Base-by-base conservation (phyloP, 2,113 vertebrate genomes). In the Oriolus oriolus region DNA sequence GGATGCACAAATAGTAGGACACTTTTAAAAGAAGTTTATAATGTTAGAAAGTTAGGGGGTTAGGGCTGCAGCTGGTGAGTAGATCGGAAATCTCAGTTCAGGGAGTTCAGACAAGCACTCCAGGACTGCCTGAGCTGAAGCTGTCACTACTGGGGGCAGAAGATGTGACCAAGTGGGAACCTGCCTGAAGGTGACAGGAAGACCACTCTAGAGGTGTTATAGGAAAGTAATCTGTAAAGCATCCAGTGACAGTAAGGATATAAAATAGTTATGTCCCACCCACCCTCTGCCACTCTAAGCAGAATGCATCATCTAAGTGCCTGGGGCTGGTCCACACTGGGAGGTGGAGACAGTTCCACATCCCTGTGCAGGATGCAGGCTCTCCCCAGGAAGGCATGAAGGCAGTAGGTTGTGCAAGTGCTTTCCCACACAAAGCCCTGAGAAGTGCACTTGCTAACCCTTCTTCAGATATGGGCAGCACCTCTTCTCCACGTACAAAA, bases 261-360 rank as follows among this genome's bases (percentile, higher is more conserved):
- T 28, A 47, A 86, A 84, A 52, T 7, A 56, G 14, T 7, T n/a
- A 30, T 15, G 19, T 83, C 22, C 50, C 54, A 54, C 35, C 10
- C 26, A 56, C 9, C 3, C 5, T 4, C 6, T 17, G 6, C 42
- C 42, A 39, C 19, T 33, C 35, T 64, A 33, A 84, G 26, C 42
- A 61, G 49, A 65, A 82, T 12, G 4, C 8, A 44, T 35, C 5
- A 13, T 63, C 53, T 24, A 63, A 35, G 5, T 33, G n/a, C 7
- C 14, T 0, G 0, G 26, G 13, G 11, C 49, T 50, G 44, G 30
- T 89, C 22, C 22, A 14, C 24, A 6, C 49, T 35, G 23, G 14
- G 26, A 65, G 9, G 4, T 59, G 39, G 60, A 63, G 30, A 35
- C 6, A 42, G 23, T 31, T 76, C 31, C 50, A 30, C 1, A 5